These are phyloP conservation scores for Emesis furor DNA, from an alignment of 2,888 invertebrate genomes.

Conservation along the genomic window DNA sequence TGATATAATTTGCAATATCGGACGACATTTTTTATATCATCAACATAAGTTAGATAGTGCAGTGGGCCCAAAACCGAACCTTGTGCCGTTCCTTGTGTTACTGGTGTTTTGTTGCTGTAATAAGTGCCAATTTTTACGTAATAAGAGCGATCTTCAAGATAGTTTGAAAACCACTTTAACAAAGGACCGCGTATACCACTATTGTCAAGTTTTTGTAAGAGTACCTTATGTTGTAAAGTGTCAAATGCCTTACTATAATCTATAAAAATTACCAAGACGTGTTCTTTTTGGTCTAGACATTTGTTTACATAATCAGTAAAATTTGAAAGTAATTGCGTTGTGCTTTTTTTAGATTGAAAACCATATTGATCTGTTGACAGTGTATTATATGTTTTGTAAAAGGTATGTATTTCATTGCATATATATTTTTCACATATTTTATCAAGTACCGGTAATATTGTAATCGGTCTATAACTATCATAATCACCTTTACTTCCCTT, in stretches of 20 bases:
- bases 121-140: neutral
- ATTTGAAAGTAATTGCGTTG: conserved; percentile 14
- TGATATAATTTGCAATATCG: too few species aligned
- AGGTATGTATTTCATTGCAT: neutral
- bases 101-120: neutral
- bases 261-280: conserved; percentile 1
- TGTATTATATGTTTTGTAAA: conserved; percentile 19
- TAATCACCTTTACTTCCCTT: neutral
- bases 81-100: conserved; percentile 4
- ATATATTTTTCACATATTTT: conserved; percentile 35
- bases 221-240: neutral
- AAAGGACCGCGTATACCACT: conserved; percentile 20
- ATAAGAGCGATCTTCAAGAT: conserved; percentile 18
- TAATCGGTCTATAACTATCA: conserved; percentile 36
- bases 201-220: conserved; percentile 3
- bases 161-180: conserved; percentile 9
- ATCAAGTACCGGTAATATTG: conserved; percentile 24
- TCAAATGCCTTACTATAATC: conserved; percentile 26
- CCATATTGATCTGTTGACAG: conserved; percentile 31
- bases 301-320: conserved; percentile 31
- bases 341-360: conserved; percentile 28
- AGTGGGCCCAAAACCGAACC: conserved; percentile 19
- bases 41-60: conserved; percentile 10
- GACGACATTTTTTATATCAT: conserved; percentile 1
- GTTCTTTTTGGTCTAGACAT: neutral